phyloP scores from a whole-genome alignment of 2,797 vertebrate species.

The Macropus fuliginosus region DNA sequence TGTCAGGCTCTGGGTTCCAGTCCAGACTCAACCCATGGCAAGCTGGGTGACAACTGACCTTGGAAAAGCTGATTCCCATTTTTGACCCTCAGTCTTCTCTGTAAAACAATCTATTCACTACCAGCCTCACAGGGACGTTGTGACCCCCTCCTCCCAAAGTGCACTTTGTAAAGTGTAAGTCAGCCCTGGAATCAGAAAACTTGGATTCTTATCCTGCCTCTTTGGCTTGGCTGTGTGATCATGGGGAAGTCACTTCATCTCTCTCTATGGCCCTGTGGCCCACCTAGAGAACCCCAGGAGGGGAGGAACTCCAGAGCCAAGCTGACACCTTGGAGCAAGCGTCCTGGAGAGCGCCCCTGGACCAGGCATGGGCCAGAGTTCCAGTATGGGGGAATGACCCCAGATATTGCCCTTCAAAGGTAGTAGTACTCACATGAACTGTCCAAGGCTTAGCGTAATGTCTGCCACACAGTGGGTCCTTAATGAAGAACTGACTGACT shows the following conservation, averaged over 20 bases:
- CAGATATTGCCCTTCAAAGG: not conserved
- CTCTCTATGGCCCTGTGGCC: not conserved
- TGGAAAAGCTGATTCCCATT: not conserved
- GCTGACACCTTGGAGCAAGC: not conserved
- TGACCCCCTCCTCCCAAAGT: not conserved
- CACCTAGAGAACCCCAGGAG: not conserved
- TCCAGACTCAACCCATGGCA: not conserved
- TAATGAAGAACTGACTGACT: not conserved
- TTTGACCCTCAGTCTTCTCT: not conserved
- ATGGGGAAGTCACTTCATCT: not conserved
- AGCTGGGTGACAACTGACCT: not conserved
- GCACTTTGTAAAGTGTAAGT: not conserved
- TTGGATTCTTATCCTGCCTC: not conserved
- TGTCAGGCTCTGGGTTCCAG: not conserved
- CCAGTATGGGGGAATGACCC: not conserved
- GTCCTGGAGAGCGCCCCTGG: not conserved
- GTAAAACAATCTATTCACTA: not conserved
- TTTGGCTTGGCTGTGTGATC: not conserved
- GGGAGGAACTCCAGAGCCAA: not conserved
- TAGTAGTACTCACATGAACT: accelerated
- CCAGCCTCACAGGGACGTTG: not conserved
- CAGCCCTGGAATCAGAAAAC: not conserved
- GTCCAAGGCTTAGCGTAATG: not conserved
- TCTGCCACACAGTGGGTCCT: not conserved
- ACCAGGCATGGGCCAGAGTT: not conserved